Evolutionary conservation across 2,113 vertebrate species (phyloP).

Genomic region (Tinamus guttatus): DNA sequence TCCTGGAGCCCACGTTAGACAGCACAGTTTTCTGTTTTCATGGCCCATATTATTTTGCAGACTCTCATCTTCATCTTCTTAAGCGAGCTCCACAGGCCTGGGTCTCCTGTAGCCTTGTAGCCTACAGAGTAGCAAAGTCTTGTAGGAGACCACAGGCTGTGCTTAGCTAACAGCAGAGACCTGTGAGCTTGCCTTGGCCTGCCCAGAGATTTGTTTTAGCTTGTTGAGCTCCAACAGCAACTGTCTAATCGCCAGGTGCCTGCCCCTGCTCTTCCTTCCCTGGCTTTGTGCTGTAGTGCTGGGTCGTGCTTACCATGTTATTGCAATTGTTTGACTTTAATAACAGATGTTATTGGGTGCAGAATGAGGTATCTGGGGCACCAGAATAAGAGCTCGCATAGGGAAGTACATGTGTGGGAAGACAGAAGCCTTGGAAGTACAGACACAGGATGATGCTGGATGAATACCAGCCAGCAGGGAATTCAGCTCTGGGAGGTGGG

Average conservation of each 20-base stretch:
- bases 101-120: background rate
- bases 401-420: background rate
- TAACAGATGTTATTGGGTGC: background rate
- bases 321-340: background rate
- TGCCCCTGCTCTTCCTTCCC: too few species aligned
- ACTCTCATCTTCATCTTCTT: background rate
- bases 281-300: too few species aligned
- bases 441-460: background rate
- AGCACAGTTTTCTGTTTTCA: background rate
- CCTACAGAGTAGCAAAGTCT: background rate
- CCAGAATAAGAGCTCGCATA: background rate
- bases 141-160: background rate
- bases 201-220: background rate
- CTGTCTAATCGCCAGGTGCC: background rate
- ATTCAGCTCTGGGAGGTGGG: background rate
- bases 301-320: too few species aligned
- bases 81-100: background rate
- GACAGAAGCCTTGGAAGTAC: background rate
- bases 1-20: accelerated
- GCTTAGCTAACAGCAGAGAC: background rate
- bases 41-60: background rate
- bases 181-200: background rate
- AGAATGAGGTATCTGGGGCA: background rate
- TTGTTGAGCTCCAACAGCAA: background rate
- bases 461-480: background rate